A percentile compares a stretch with the other conserved stretches of the same genome.
Evolutionary conservation across 2,113 vertebrate species (phyloP).

Genomic region (Apistogramma diplotaenia): DNA sequence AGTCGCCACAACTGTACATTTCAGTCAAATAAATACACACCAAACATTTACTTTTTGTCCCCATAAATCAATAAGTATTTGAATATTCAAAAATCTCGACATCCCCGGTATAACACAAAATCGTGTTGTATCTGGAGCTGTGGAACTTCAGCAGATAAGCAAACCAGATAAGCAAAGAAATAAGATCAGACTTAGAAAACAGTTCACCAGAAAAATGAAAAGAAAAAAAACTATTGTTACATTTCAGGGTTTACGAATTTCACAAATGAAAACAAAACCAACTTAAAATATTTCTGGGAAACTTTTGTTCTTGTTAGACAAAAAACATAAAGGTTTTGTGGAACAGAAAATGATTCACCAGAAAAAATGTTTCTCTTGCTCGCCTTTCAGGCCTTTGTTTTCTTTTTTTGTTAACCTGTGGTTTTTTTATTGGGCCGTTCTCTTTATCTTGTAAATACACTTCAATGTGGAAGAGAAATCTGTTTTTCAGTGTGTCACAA

Average conservation of each 20-base stretch:
- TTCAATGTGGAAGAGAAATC: not conserved
- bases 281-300: not conserved
- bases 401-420: not conserved
- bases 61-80: too few relatives aligned
- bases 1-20: not conserved
- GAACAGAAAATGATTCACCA: not conserved
- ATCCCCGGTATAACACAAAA: not conserved
- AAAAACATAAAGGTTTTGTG: not conserved
- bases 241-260: not conserved
- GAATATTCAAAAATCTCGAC: too few relatives aligned
- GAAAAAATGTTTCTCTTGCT: not conserved
- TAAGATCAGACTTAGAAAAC: not conserved
- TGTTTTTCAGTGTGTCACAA: not conserved
- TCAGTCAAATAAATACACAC: not conserved
- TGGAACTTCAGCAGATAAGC: not conserved
- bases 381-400: not conserved
- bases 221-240: not conserved
- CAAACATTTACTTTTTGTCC: too few relatives aligned
- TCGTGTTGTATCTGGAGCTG: not conserved
- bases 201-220: not conserved
- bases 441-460: not conserved
- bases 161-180: not conserved
- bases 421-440: not conserved
- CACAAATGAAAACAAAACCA: not conserved
- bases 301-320: not conserved